These are phyloP conservation scores for Drosophila planitibia DNA, from an alignment of 2,888 invertebrate genomes.

Conservation along the genomic window DNA sequence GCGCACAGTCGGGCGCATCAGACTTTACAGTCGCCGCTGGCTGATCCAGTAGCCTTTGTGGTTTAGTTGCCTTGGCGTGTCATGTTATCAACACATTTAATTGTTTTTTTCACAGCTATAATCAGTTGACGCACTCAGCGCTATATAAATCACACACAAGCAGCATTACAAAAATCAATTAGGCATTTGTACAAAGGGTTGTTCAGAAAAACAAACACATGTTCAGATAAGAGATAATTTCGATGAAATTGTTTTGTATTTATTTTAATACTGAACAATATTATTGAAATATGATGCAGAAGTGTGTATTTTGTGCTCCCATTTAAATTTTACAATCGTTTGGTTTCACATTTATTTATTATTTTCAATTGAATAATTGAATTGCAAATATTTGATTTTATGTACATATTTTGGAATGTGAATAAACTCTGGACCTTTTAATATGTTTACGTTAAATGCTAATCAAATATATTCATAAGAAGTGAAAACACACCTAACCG, in stretches of 20 bases:
- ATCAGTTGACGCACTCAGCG: constrained; percentile 25
- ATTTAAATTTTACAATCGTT: constrained; percentile 26
- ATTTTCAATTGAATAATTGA: constrained; percentile 34
- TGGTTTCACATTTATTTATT: neutral
- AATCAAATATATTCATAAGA: constrained; percentile 16
- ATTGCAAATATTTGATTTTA: constrained; percentile 26
- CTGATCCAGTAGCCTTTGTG: constrained; percentile 79
- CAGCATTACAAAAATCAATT: constrained; percentile 11
- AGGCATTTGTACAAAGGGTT: constrained; percentile 14
- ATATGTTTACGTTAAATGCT: constrained; percentile 9
- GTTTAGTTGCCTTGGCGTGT: constrained; percentile 36
- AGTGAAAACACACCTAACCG: neutral
- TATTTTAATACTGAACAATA: constrained; percentile 5
- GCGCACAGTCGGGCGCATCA: constrained; percentile 80
- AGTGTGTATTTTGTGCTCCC: constrained; percentile 10
- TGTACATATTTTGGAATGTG: constrained; percentile 23
- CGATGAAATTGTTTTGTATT: neutral
- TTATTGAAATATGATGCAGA: constrained; percentile 26
- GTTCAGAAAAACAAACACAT: neutral
- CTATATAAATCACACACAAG: constrained; percentile 6
- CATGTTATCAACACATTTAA: neutral
- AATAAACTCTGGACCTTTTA: constrained; percentile 39
- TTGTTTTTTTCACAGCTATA: constrained; percentile 41
- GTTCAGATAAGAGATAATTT: constrained; percentile 7
- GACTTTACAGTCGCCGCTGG: constrained; percentile 64